A percentile compares a stretch with the other conserved stretches of the same genome.
Conservation (phyloP, 2,888 invertebrate genomes). For the Noctua pronuba region DNA sequence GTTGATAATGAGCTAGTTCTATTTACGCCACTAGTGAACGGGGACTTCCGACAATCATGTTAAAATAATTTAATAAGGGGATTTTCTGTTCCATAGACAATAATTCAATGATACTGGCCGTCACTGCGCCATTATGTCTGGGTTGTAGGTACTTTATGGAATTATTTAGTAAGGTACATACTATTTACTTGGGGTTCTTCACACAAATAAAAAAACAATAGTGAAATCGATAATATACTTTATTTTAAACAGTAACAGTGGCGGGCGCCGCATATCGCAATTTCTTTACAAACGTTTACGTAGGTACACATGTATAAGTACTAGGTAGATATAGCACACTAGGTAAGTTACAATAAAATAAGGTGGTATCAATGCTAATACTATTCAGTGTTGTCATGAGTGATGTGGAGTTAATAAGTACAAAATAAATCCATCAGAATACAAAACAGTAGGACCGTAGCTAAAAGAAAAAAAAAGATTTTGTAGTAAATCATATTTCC, state of each 20-base stretch:
- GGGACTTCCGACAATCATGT: neutral
- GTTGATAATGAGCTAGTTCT: neutral
- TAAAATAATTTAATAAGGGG: neutral
- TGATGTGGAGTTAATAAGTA: conserved; percentile 35
- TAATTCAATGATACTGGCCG: neutral
- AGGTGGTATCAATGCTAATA: conserved; percentile 57
- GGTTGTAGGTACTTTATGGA: neutral
- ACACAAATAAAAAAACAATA: conserved; percentile 30
- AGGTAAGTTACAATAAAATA: conserved; percentile 34
- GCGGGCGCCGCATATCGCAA: conserved; percentile 66
- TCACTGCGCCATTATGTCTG: neutral
- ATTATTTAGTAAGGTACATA: neutral
- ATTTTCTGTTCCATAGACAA: conserved; percentile 19
- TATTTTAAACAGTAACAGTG: conserved; percentile 83
- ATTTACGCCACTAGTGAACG: neutral
- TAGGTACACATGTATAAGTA: conserved; percentile 45
- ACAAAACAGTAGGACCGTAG: conserved; percentile 28
- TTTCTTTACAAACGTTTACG: conserved; percentile 71
- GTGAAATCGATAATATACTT: conserved; percentile 79
- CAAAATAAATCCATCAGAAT: conserved; percentile 28
- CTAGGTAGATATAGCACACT: conserved; percentile 26
- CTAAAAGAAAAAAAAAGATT: neutral
- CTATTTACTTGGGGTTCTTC: neutral
- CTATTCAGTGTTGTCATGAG: conserved; percentile 38
- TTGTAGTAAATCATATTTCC: neutral